phyloP scores from a whole-genome alignment of 1,140 invertebrate genomes.

The Ctenoplectra terminalis region DNA sequence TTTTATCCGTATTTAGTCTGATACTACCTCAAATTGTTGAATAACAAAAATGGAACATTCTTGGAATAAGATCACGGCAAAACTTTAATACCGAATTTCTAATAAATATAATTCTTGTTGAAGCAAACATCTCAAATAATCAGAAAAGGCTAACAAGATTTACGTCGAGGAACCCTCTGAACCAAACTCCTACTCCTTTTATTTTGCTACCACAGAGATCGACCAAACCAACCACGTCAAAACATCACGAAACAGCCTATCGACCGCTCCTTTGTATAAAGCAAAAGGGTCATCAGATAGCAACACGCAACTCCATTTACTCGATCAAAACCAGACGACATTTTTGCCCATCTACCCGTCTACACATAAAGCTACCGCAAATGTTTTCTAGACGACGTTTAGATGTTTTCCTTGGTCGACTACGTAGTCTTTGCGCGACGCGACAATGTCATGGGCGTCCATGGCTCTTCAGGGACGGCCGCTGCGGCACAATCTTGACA shows the following conservation, averaged over 20 bases:
- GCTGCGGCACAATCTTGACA: constrained; percentile 73
- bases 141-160: no score
- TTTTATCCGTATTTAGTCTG: no score
- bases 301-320: neutral
- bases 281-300: neutral
- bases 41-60: no score
- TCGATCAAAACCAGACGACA: constrained; percentile 23
- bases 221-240: neutral
- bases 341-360: neutral
- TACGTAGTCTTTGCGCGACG: constrained; percentile 70
- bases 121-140: no score
- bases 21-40: no score
- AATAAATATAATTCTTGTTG: no score
- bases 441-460: constrained; percentile 79
- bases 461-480: constrained; percentile 66
- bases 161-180: no score
- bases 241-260: constrained; percentile 15
- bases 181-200: no score
- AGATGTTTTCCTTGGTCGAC: neutral
- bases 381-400: constrained; percentile 7
- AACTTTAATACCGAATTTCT: no score
- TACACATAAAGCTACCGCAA: neutral
- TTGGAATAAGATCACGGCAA: no score
- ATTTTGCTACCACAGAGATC: neutral
- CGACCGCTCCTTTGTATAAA: neutral